Percentiles rank a stretch among this genome's conserved stretches.
phyloP scores from a whole-genome alignment of 2,888 invertebrate genomes.

The Melanotus villosus region DNA sequence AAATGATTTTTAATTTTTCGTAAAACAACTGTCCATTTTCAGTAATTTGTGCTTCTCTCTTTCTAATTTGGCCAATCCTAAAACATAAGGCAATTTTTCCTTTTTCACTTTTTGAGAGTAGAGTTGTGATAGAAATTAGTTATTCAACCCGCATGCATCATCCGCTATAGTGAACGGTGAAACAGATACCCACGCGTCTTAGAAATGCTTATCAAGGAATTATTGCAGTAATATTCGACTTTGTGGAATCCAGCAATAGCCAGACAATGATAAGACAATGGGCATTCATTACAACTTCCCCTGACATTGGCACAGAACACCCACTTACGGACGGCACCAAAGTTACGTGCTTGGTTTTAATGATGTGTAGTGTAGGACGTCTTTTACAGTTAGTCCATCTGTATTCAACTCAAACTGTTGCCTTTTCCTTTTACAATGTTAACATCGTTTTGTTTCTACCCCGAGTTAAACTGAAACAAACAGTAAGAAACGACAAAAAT shows the following conservation, averaged over 20 bases:
- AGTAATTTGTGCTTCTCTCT: no score
- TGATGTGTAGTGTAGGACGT: conserved; percentile 39
- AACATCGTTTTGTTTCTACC: conserved; percentile 19
- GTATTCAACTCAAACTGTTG: conserved; percentile 28
- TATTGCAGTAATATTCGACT: conserved; percentile 17
- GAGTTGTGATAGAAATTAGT: no score
- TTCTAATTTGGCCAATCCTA: no score
- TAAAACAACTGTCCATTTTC: no score
- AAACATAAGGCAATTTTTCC: no score
- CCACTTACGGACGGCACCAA: conserved; percentile 45
- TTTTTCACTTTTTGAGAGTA: no score
- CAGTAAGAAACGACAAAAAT: background rate
- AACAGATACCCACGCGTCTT: background rate
- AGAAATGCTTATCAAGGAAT: conserved; percentile 16
- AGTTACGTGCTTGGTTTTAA: conserved; percentile 44
- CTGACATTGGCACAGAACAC: conserved; percentile 51
- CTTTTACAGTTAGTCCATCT: conserved; percentile 37
- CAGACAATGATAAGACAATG: conserved; percentile 39
- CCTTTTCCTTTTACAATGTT: conserved; percentile 27
- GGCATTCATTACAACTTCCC: conserved; percentile 48
- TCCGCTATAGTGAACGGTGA: no score
- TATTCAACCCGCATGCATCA: no score
- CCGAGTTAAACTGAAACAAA: conserved; percentile 12
- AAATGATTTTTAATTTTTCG: no score
- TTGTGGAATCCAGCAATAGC: conserved; percentile 30